Percentiles rank a stretch among this genome's conserved stretches.
These are phyloP conservation scores for Syrista parreyssii DNA, from an alignment of 2,888 invertebrate genomes.

Conservation along the genomic window DNA sequence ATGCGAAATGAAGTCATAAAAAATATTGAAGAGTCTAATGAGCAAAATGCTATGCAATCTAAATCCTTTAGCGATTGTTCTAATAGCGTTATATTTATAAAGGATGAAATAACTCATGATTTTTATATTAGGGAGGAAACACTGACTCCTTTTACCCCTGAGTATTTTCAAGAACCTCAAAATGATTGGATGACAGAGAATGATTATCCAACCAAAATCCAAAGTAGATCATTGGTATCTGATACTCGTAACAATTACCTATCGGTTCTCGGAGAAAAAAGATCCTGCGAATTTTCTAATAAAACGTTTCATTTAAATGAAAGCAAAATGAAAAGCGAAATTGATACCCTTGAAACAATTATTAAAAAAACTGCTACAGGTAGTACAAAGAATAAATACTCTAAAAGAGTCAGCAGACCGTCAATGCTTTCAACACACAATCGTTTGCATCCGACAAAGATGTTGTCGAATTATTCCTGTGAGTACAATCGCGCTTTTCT, in stretches of 20 bases:
- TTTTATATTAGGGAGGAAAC: background rate
- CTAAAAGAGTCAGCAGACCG: background rate
- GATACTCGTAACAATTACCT: background rate
- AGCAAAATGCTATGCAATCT: no score
- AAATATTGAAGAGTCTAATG: no score
- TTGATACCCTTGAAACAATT: background rate
- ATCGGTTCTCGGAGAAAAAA: background rate
- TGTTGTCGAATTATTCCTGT: slow-evolving; percentile 28
- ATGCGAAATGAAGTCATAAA: no score
- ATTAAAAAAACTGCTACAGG: background rate
- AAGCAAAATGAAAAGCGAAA: background rate
- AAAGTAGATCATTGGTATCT: background rate
- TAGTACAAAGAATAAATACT: background rate
- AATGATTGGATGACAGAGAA: background rate
- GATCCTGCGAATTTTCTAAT: background rate
- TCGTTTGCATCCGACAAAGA: background rate
- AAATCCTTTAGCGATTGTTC: background rate
- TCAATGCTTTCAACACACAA: background rate
- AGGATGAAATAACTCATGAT: background rate
- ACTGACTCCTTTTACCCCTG: background rate
- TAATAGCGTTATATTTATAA: background rate
- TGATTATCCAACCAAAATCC: background rate
- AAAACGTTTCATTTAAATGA: background rate
- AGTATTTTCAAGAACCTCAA: background rate
- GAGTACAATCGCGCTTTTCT: slow-evolving; percentile 19